Base-by-base conservation (phyloP, 2,888 invertebrate species). In the Spilarctia lutea region DNA sequence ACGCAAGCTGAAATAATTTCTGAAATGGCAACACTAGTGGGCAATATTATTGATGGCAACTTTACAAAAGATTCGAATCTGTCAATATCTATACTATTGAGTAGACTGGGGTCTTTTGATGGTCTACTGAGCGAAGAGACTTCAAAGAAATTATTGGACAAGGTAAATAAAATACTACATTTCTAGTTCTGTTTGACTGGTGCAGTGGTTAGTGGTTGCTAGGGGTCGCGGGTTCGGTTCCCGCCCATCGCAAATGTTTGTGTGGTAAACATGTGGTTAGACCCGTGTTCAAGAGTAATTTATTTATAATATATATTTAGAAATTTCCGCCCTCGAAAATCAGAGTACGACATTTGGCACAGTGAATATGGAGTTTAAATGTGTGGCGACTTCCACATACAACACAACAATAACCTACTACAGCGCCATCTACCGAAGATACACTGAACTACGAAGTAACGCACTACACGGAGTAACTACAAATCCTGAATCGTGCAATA, bases 61-160 rank as follows among this genome's bases (percentile, higher is more conserved):
- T 7, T 83, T 6, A n/a, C 74, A 0, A 68, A 65, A 0, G 76
- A 77, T 0, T 82, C 83, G 18, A 77, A 85, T 16, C 10, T 85
- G 52, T 70, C 88, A 13, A 27, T 87, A 0, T 82, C 85, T 2
- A 74, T 88, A 0, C 2, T 90, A 0, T 67, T 91, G 0, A 85
- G 88, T 63, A 79, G 83, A 56, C 60, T 91, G 1, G 79, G 80
- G 0, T 65, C 78, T 7, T 72, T 35, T 6, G 69, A 70, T 0
- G 75, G 60, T 2, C 67, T 60, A 0, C 24, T 89, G n/a, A 75
- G 75, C 0, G 84, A 81, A 0, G 75, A 68, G 0, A 75, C 83
- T 0, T 81, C 86, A 0, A 79, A 69, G 0, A 77, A 74, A 18
- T 30, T 91, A 8, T 52, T 87, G 2, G 75, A 83, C 0, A 83